These are phyloP conservation scores for Pseudochaenichthys georgianus DNA, from an alignment of 2,797 vertebrate species.

Conservation along the genomic window DNA sequence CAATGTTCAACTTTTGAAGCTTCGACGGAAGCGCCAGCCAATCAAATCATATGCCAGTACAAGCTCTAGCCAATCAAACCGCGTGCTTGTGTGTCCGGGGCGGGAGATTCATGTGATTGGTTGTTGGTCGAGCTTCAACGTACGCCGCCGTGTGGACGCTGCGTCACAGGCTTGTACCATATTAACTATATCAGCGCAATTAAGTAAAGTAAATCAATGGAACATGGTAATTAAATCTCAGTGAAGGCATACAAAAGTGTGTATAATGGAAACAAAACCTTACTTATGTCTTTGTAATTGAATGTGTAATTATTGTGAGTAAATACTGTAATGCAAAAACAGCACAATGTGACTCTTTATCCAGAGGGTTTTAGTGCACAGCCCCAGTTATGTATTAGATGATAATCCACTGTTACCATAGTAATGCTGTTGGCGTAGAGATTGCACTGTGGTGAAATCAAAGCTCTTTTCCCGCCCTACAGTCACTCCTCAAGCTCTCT, in stretches of 20 bases:
- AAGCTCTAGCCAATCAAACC: too few relatives aligned
- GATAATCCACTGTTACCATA: slow-evolving; percentile 82
- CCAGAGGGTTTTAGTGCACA: slow-evolving; percentile 76
- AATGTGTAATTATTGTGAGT: not conserved
- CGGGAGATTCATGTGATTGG: too few relatives aligned
- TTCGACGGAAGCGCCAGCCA: too few relatives aligned
- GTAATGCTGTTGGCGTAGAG: slow-evolving; percentile 70
- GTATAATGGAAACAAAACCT: not conserved
- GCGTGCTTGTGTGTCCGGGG: too few relatives aligned
- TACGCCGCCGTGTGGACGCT: too few relatives aligned
- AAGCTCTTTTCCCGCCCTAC: slow-evolving; percentile 49
- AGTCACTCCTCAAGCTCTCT: slow-evolving; percentile 48
- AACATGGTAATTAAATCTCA: not conserved
- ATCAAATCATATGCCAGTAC: too few relatives aligned
- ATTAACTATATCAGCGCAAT: too few relatives aligned
- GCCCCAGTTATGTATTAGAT: slow-evolving; percentile 78
- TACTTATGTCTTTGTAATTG: not conserved
- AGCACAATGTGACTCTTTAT: slow-evolving; percentile 69
- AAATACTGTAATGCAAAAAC: slow-evolving; percentile 53
- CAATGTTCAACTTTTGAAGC: too few relatives aligned
- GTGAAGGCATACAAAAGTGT: not conserved
- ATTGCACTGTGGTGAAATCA: slow-evolving; percentile 68
- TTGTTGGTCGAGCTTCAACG: too few relatives aligned
- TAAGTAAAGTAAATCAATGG: not conserved
- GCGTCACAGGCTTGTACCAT: too few relatives aligned